Evolutionary conservation across 2,113 vertebrate species (phyloP).

Genomic region (Stegostoma tigrinum): DNA sequence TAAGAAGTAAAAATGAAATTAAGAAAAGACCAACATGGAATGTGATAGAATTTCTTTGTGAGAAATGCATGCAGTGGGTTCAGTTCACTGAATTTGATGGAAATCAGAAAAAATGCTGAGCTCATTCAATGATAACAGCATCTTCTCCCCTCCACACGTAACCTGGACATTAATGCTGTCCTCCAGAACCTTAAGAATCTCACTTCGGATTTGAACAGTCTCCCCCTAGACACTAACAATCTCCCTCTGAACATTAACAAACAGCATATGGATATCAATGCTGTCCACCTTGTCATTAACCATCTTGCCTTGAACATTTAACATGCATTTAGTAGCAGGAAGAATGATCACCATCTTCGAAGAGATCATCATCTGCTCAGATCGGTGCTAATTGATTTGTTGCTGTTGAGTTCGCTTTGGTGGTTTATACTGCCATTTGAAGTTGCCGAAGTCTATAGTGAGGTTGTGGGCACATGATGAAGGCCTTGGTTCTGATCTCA

Average conservation of each 20-base stretch:
- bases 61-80: neutral
- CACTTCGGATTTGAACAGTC: neutral
- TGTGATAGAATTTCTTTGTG: neutral
- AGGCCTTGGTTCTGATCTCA: neutral
- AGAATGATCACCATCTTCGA: neutral
- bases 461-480: neutral
- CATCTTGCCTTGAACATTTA: neutral
- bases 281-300: no score
- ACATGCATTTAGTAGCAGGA: neutral
- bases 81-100: neutral
- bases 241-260: no score
- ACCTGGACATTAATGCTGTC: no score
- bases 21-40: neutral
- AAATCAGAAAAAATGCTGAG: neutral
- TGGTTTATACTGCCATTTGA: neutral
- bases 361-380: neutral
- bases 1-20: neutral
- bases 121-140: no score
- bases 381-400: neutral
- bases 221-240: neutral
- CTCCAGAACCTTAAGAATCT: no score
- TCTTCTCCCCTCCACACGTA: no score
- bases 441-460: neutral
- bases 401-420: neutral
- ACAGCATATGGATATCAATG: no score